These are phyloP conservation scores for Hystrix brachyura DNA, from an alignment of 2,113 vertebrate species.

Conservation along the genomic window DNA sequence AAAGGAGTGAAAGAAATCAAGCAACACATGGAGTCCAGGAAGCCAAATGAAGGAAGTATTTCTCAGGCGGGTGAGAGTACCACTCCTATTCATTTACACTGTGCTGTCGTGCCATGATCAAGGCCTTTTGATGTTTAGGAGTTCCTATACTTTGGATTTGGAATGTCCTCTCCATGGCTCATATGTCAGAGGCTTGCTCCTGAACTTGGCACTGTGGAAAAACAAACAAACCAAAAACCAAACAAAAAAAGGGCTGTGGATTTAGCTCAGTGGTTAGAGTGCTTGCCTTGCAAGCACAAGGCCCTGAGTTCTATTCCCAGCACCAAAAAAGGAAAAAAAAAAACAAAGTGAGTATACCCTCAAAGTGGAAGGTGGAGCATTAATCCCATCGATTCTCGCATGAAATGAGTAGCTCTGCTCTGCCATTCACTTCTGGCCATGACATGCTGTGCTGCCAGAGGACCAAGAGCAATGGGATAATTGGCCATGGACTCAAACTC, in stretches of 20 bases:
- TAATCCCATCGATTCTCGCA: too few relatives aligned
- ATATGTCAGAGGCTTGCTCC: too few relatives aligned
- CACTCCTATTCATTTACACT: background rate
- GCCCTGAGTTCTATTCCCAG: too few relatives aligned
- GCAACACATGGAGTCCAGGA: background rate
- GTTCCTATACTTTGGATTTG: background rate
- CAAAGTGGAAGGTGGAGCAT: background rate
- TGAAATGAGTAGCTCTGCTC: background rate
- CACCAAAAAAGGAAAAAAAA: too few relatives aligned
- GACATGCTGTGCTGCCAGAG: background rate
- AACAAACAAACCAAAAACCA: background rate
- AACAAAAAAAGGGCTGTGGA: too few relatives aligned
- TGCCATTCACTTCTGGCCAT: background rate
- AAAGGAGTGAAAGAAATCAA: background rate
- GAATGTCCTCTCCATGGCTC: background rate
- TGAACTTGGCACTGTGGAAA: background rate
- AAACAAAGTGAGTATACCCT: too few relatives aligned
- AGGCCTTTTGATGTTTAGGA: background rate
- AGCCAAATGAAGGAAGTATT: background rate
- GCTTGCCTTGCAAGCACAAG: too few relatives aligned
- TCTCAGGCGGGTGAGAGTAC: background rate
- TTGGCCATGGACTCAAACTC: background rate
- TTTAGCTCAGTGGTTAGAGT: too few relatives aligned
- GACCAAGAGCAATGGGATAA: background rate
- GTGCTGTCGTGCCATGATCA: background rate